These are phyloP conservation scores for Cyaniris semiargus DNA, from an alignment of 2,888 invertebrate species.

Conservation along the genomic window DNA sequence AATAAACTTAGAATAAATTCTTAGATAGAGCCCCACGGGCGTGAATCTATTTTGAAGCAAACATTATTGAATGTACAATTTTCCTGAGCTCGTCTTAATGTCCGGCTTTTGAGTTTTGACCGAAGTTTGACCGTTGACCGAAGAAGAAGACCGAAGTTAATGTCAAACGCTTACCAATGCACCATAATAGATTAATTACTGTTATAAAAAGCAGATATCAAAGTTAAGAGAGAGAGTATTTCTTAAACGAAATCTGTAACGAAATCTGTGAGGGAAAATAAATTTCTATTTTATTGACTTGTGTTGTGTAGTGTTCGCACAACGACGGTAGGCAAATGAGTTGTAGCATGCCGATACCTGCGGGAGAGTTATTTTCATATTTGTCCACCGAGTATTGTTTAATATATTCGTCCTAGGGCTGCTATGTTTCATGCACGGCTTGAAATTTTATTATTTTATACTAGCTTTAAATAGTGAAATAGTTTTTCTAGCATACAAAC, in stretches of 20 bases:
- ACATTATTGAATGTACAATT: too few species aligned
- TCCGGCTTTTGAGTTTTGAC: too few species aligned
- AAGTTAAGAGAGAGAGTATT: too few species aligned
- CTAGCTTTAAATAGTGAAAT: not conserved
- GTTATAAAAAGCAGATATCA: too few species aligned
- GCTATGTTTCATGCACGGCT: constrained; percentile 38
- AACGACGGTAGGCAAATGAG: constrained; percentile 78
- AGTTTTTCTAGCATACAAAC: too few species aligned
- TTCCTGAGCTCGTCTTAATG: too few species aligned
- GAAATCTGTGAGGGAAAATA: too few species aligned
- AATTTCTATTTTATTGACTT: constrained; percentile 38
- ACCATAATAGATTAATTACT: too few species aligned
- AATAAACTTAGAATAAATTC: not conserved
- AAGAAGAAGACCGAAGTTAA: too few species aligned
- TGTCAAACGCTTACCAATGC: too few species aligned
- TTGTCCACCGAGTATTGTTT: constrained; percentile 75
- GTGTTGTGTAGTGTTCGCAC: constrained; percentile 47
- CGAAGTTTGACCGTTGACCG: too few species aligned
- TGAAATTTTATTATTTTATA: not conserved
- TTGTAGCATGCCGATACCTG: constrained; percentile 77
- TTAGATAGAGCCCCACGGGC: not conserved
- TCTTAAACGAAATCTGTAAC: too few species aligned
- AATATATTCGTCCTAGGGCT: constrained; percentile 67
- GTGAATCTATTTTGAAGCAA: not conserved
- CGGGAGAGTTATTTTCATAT: constrained; percentile 78